Conservation (phyloP, 1,140 invertebrate species). For the Pachyrhynchus sulphureomaculatus region DNA sequence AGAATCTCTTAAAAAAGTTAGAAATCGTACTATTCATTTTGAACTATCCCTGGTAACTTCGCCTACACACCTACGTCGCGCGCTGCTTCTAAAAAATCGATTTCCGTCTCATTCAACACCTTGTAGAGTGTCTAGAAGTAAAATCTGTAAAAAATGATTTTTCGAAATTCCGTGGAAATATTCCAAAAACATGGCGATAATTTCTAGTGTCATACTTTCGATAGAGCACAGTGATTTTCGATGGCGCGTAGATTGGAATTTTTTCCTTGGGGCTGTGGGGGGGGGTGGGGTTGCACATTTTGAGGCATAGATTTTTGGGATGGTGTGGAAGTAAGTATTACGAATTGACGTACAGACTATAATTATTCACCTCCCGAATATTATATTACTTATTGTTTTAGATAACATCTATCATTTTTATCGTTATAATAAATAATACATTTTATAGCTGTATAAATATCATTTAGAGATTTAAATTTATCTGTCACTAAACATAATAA, state of each 20-base stretch:
- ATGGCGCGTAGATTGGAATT: conserved; percentile 8
- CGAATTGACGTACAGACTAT: too few species aligned
- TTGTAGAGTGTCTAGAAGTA: background rate
- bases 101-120: conserved; percentile 8
- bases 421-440: too few species aligned
- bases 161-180: background rate
- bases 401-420: background rate
- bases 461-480: too few species aligned
- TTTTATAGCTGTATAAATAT: too few species aligned
- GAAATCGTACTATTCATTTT: background rate
- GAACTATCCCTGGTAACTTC: background rate
- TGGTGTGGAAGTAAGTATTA: conserved; percentile 12
- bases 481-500: too few species aligned
- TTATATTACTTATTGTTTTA: background rate
- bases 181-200: background rate
- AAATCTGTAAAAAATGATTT: conserved; percentile 13
- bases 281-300: too few species aligned
- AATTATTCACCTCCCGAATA: background rate
- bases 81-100: background rate
- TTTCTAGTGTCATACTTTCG: background rate
- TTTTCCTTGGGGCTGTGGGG: too few species aligned
- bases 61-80: background rate
- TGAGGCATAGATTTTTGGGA: conserved; percentile 15
- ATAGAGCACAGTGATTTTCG: background rate
- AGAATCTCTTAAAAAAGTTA: too few species aligned